These are phyloP conservation scores for Stictocephala bisonia DNA, from an alignment of 2,888 invertebrate genomes.

Conservation along the genomic window DNA sequence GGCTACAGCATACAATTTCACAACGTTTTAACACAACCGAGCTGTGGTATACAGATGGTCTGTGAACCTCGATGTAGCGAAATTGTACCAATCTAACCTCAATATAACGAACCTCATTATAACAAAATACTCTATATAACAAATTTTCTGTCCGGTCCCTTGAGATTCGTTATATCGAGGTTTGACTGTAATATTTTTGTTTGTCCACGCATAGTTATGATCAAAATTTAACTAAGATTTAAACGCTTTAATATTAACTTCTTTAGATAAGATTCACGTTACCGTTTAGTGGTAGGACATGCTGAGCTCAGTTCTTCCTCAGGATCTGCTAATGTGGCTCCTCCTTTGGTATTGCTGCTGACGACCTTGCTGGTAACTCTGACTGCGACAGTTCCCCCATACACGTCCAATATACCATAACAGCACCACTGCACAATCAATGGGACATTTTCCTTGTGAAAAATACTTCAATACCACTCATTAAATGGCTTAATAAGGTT, in stretches of 20 bases:
- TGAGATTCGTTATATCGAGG: no score
- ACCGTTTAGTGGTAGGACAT: constrained; percentile 41
- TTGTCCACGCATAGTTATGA: neutral
- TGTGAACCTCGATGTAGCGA: no score
- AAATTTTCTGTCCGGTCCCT: no score
- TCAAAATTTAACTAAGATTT: neutral
- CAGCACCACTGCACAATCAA: constrained; percentile 38
- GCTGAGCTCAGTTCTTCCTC: constrained; percentile 48
- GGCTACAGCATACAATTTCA: no score
- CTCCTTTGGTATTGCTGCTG: constrained; percentile 43
- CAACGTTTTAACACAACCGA: no score
- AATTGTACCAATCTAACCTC: no score
- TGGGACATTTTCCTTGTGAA: no score
- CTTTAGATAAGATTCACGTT: neutral
- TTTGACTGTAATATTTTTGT: neutral
- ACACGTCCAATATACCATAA: constrained; percentile 86
- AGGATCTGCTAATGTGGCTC: constrained; percentile 52
- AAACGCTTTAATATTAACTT: neutral
- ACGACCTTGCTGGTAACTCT: constrained; percentile 72
- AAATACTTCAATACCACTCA: no score
- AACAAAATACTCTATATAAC: no score
- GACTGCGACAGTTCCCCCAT: constrained; percentile 81
- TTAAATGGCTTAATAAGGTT: no score
- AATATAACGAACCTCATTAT: no score
- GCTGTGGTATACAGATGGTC: no score